Conservation (phyloP, 2,113 vertebrate species). For the Rissa tridactyla region DNA sequence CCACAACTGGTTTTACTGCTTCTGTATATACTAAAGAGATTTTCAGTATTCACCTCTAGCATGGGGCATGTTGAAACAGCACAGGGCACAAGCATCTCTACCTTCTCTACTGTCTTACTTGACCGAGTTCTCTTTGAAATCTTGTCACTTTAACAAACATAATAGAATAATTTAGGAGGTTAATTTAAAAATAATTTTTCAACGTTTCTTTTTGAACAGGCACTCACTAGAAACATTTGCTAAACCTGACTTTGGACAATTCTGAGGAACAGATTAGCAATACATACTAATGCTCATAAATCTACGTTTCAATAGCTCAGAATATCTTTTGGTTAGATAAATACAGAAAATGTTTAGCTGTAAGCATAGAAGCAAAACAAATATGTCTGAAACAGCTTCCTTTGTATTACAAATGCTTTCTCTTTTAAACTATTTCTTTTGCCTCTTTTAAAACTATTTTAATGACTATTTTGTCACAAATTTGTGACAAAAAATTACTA, state of each 20-base stretch:
- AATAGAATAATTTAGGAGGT: neutral
- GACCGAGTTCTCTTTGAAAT: neutral
- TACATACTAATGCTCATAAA: neutral
- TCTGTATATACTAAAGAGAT: neutral
- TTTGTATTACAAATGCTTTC: neutral
- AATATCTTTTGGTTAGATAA: neutral
- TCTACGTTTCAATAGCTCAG: neutral
- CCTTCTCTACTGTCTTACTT: neutral
- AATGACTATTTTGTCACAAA: neutral
- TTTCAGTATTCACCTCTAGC: neutral
- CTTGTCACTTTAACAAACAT: neutral
- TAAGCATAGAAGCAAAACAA: neutral
- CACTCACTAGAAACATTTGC: neutral
- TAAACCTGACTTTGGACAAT: neutral
- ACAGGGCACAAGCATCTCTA: neutral
- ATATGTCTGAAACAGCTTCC: neutral
- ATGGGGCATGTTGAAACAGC: neutral
- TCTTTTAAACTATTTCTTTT: neutral
- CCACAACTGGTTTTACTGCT: constrained; percentile 28
- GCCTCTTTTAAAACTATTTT: neutral
- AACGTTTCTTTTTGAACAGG: neutral
- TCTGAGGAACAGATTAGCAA: neutral
- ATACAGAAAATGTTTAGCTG: neutral
- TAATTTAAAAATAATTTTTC: neutral
- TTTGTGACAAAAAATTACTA: neutral